phyloP scores from a whole-genome alignment of 2,797 vertebrate genomes.

The Pelobates cultripes region DNA sequence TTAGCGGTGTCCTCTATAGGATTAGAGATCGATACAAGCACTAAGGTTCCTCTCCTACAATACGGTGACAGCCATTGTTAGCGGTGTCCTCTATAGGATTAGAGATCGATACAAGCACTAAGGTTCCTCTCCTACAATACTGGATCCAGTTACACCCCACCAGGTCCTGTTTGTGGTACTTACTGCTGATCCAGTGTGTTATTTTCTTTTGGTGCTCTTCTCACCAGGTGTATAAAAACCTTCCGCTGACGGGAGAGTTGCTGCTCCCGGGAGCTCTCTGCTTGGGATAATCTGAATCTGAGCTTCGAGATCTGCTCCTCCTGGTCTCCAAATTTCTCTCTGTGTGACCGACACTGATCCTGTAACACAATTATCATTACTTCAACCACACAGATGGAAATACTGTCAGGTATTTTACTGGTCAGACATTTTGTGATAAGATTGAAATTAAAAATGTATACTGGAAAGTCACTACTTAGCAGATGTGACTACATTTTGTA shows the following conservation, averaged over 20 bases:
- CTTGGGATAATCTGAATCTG: conserved; percentile 74
- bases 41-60: no score
- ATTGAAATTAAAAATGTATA: no score
- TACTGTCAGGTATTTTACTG: no score
- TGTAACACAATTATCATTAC: conserved; percentile 51
- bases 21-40: no score
- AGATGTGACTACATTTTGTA: no score
- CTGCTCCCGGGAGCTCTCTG: conserved; percentile 73
- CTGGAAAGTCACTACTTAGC: neutral
- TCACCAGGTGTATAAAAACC: conserved; percentile 75
- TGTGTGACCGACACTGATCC: conserved; percentile 72
- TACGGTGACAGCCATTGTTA: no score
- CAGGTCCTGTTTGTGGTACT: conserved; percentile 40
- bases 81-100: no score
- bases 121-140: no score
- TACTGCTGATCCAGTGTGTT: conserved; percentile 77
- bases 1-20: no score
- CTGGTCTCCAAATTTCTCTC: conserved; percentile 74
- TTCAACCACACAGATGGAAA: no score
- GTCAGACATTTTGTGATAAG: no score
- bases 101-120: no score
- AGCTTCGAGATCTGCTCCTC: conserved; percentile 71
- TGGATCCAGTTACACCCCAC: neutral
- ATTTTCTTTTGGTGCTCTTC: conserved; percentile 62
- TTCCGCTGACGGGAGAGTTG: conserved; percentile 70